Percentiles rank a stretch among this genome's conserved stretches.
Evolutionary conservation across 2,888 invertebrate species (phyloP).

Genomic region (Pimpla rufipes): DNA sequence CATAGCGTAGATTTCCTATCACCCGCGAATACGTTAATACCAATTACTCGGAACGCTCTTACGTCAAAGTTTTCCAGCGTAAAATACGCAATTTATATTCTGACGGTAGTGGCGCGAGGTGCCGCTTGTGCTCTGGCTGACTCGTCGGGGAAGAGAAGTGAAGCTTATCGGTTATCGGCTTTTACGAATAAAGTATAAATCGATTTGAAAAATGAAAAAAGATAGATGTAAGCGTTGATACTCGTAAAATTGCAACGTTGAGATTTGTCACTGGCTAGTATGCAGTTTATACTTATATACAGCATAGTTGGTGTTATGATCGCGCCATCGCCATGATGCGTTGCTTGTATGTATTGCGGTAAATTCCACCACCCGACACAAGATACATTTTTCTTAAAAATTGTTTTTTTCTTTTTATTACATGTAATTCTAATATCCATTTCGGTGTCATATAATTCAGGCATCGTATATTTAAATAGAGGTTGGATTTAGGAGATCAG

Average conservation of each 20-base stretch:
- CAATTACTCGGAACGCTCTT: conserved; percentile 63
- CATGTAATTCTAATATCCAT: neutral
- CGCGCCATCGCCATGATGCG: neutral
- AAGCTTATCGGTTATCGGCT: conserved; percentile 58
- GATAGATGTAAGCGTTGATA: neutral
- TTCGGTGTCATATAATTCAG: neutral
- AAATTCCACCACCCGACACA: no score
- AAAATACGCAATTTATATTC: conserved; percentile 67
- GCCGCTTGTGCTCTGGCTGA: conserved; percentile 13
- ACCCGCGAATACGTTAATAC: conserved; percentile 63
- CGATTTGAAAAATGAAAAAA: conserved; percentile 8
- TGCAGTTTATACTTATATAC: neutral
- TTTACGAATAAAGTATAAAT: conserved; percentile 38
- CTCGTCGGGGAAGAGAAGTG: conserved; percentile 31
- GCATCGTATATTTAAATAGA: neutral
- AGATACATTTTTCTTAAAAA: no score
- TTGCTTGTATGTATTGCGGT: neutral
- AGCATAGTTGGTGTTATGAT: neutral
- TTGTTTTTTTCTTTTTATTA: neutral
- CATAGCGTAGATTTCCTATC: conserved; percentile 45
- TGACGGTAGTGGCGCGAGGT: conserved; percentile 1
- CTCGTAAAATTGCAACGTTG: neutral
- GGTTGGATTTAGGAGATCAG: neutral
- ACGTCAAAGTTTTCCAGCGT: conserved; percentile 60
- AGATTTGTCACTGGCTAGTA: neutral